phyloP scores from a whole-genome alignment of 2,797 vertebrate genomes.

The Ctenopoma multispine region DNA sequence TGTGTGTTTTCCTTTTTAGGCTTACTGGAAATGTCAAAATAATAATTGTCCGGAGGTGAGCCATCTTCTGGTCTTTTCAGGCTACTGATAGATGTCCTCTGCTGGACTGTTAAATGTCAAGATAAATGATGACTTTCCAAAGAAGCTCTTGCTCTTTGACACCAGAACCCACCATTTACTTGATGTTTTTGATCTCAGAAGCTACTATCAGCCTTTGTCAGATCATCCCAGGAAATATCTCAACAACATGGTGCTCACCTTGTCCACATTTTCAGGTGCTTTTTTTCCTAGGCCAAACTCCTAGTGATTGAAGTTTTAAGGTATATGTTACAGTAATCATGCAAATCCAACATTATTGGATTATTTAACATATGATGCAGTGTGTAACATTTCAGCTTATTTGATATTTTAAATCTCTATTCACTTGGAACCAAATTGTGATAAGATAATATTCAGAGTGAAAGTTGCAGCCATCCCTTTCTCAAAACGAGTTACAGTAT shows the following conservation, averaged over 20 bases:
- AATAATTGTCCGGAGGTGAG: neutral
- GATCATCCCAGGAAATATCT: conserved; percentile 14
- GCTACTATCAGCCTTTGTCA: conserved; percentile 20
- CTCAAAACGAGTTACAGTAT: neutral
- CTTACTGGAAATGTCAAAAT: conserved; percentile 2
- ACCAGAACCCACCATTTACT: conserved; percentile 11
- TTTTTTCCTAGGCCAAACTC: neutral
- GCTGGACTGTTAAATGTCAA: conserved; percentile 31
- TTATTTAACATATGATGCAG: conserved; percentile 5
- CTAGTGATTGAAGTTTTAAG: too few species aligned
- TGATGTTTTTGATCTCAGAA: conserved; percentile 19
- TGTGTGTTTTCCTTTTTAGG: neutral
- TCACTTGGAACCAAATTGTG: neutral
- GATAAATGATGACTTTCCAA: conserved; percentile 3
- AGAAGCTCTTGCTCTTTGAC: conserved; percentile 12
- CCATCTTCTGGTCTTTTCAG: neutral
- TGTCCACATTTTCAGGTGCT: conserved; percentile 3
- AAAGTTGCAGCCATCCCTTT: neutral
- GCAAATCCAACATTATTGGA: neutral
- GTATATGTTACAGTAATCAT: neutral
- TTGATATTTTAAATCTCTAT: neutral
- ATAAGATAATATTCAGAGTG: neutral
- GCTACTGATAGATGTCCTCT: neutral
- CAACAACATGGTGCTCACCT: neutral
- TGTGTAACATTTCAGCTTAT: conserved; percentile 5